phyloP scores from a whole-genome alignment of 2,888 invertebrate species.

The Volucella inflata region DNA sequence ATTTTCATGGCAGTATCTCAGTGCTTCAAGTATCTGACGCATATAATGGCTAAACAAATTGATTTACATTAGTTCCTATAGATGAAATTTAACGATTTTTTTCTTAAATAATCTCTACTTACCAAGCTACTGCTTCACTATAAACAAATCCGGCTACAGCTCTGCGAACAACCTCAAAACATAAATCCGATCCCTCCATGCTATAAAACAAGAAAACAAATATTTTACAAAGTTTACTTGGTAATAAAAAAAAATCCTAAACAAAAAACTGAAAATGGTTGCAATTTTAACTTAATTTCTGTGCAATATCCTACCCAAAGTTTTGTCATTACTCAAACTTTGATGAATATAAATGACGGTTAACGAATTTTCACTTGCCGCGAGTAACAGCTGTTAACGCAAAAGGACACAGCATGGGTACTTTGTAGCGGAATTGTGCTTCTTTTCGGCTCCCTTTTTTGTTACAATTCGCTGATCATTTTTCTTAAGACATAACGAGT shows the following conservation, averaged over 20 bases:
- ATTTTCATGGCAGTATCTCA: constrained; percentile 98
- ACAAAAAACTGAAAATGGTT: not conserved
- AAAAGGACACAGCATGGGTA: constrained; percentile 28
- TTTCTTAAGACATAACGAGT: constrained; percentile 10
- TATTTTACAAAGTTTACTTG: not conserved
- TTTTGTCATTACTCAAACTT: constrained; percentile 43
- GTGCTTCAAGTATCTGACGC: constrained; percentile 98
- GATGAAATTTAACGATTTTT: constrained; percentile 1
- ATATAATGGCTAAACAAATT: constrained; percentile 93
- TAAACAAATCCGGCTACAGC: constrained; percentile 99
- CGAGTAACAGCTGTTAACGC: constrained; percentile 44
- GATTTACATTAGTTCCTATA: not conserved
- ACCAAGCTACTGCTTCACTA: constrained; percentile 99
- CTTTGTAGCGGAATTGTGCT: constrained; percentile 2
- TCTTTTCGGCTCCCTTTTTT: constrained; percentile 21
- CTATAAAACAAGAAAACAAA: constrained; percentile 86
- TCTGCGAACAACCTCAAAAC: constrained; percentile 98
- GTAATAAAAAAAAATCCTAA: not conserved
- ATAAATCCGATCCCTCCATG: constrained; percentile 99
- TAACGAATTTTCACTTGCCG: constrained; percentile 38
- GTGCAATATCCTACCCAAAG: constrained; percentile 19
- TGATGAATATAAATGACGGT: constrained; percentile 60
- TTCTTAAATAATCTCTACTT: constrained; percentile 79
- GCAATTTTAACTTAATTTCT: constrained; percentile 14
- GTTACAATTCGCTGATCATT: constrained; percentile 11